A percentile compares a stretch with the other conserved stretches of the same genome.
phyloP scores from a whole-genome alignment of 2,113 vertebrate species.

The Rattus rattus region DNA sequence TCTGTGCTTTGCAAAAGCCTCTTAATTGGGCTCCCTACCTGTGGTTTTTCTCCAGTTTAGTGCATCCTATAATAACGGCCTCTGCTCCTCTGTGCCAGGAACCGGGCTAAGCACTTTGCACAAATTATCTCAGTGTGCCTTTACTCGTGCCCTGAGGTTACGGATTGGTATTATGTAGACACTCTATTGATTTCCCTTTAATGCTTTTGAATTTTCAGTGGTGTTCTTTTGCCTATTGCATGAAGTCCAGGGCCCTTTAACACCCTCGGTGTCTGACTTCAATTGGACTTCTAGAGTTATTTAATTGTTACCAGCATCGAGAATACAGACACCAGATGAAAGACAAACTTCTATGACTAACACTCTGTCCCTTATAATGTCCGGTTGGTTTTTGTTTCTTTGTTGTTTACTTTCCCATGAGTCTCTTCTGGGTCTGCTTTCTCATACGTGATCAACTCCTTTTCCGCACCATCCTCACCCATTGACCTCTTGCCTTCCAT shows the following conservation, averaged over 20 bases:
- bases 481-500: neutral
- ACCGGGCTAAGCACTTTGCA: neutral
- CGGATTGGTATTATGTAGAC: neutral
- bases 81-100: neutral
- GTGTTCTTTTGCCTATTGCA: slow-evolving; percentile 14
- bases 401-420: neutral
- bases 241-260: slow-evolving; percentile 4
- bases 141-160: neutral
- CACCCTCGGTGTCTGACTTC: neutral
- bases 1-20: slow-evolving; percentile 3
- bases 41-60: neutral
- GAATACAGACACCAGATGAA: neutral
- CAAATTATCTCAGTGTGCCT: slow-evolving; percentile 60
- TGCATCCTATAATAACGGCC: neutral
- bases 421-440: neutral
- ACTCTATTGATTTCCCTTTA: slow-evolving; percentile 56
- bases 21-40: slow-evolving; percentile 30
- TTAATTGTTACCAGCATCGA: neutral
- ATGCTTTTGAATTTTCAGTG: slow-evolving; percentile 32
- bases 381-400: neutral
- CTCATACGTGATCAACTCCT: neutral
- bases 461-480: neutral
- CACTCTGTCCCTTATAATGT: neutral
- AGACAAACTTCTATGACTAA: neutral
- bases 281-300: neutral